A percentile compares a stretch with the other conserved stretches of the same genome.
phyloP scores from a whole-genome alignment of 1,140 invertebrate genomes.

The Heterodera carotae region DNA sequence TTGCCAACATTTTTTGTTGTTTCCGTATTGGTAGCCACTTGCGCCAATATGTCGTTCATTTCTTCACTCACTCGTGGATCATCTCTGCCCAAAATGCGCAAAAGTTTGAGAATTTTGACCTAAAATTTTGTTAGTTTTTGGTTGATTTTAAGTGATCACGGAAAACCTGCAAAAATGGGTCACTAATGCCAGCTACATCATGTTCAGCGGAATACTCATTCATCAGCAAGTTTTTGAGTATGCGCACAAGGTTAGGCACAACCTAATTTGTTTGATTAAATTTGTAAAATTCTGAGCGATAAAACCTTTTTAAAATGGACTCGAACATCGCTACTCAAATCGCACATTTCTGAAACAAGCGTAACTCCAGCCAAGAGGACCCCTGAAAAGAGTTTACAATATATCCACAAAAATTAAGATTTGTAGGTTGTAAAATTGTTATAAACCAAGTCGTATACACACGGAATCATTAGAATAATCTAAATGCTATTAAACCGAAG shows the following conservation, averaged over 20 bases:
- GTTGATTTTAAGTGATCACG: constrained; percentile 20
- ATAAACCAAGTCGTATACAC: no score
- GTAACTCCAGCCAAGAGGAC: constrained; percentile 96
- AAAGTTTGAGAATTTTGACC: constrained; percentile 92
- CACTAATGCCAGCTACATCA: constrained; percentile 98
- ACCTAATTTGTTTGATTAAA: constrained; percentile 75
- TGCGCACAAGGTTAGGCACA: constrained; percentile 94
- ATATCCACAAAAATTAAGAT: constrained; percentile 38
- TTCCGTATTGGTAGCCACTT: constrained; percentile 92
- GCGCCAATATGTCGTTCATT: constrained; percentile 99
- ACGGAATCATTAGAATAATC: no score
- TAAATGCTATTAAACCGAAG: no score
- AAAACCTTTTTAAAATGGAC: constrained; percentile 96
- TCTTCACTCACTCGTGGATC: constrained; percentile 95
- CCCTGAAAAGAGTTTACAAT: no score
- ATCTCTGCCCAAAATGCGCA: constrained; percentile 90
- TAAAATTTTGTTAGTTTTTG: constrained; percentile 67
- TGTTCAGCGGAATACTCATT: constrained; percentile 99
- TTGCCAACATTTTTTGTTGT: constrained; percentile 97
- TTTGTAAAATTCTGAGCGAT: constrained; percentile 19
- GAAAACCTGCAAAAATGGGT: constrained; percentile 92
- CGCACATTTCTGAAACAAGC: constrained; percentile 98
- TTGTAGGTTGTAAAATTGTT: no score
- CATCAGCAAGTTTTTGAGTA: constrained; percentile 94
- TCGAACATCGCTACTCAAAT: constrained; percentile 90